phyloP scores from a whole-genome alignment of 2,888 invertebrate species.

The Lasioglossum zephyrum region DNA sequence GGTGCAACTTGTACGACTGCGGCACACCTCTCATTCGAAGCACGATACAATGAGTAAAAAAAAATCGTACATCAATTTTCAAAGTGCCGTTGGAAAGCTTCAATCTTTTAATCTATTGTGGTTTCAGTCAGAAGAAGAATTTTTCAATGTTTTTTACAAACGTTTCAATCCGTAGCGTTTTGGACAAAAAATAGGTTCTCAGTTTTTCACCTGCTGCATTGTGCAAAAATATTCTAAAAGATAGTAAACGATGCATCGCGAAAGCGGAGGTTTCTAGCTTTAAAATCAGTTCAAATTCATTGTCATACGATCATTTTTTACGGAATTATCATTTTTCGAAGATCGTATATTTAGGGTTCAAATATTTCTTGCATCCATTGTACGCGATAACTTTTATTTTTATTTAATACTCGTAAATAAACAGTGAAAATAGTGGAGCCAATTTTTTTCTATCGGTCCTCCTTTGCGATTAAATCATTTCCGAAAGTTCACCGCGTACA shows the following conservation, averaged over 20 bases:
- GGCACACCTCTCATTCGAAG: too few species aligned
- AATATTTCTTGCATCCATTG: too few species aligned
- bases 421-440: background rate
- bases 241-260: background rate
- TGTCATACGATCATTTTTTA: background rate
- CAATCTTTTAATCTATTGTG: background rate
- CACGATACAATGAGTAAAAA: background rate
- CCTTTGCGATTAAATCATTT: background rate
- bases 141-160: background rate
- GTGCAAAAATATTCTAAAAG: background rate
- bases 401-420: background rate
- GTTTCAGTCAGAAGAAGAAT: background rate
- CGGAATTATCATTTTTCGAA: background rate
- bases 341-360: background rate
- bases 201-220: background rate
- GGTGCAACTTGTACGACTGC: too few species aligned
- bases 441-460: background rate
- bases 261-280: background rate
- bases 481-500: background rate
- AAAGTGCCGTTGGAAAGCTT: background rate
- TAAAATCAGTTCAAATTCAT: background rate
- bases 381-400: background rate
- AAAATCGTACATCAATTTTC: background rate
- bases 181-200: background rate
- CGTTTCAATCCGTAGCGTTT: too few species aligned